These are phyloP conservation scores for Druon quercuslanigerum DNA, from an alignment of 1,140 invertebrate genomes.

Conservation along the genomic window DNA sequence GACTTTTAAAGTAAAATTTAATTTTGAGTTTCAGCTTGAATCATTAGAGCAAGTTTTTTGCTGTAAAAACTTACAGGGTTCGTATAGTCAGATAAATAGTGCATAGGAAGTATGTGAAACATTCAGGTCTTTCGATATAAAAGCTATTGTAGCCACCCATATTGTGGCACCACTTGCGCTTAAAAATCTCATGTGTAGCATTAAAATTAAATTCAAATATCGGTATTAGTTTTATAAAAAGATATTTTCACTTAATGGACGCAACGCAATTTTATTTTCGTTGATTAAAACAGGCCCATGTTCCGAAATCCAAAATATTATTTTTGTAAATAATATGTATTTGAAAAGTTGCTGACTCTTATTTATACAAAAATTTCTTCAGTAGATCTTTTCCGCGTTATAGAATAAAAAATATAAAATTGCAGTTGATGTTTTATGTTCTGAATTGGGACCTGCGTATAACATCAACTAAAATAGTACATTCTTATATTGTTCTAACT, in stretches of 20 bases:
- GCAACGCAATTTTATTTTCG: background rate
- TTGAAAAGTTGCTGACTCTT: background rate
- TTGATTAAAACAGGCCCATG: slow-evolving; percentile 25
- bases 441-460: background rate
- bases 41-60: background rate
- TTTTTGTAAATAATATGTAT: background rate
- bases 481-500: background rate
- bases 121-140: slow-evolving; percentile 36
- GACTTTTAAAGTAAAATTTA: background rate
- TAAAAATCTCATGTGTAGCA: background rate
- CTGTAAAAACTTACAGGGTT: slow-evolving; percentile 39
- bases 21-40: background rate
- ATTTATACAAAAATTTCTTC: background rate
- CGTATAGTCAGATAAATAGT: slow-evolving; percentile 34
- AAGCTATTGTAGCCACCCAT: slow-evolving; percentile 26
- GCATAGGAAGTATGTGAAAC: slow-evolving; percentile 31
- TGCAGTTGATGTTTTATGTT: background rate
- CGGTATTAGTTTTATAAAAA: background rate
- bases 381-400: background rate
- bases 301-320: background rate
- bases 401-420: background rate
- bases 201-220: background rate
- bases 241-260: background rate
- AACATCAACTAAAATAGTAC: background rate
- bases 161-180: background rate